These are phyloP conservation scores for Mobula birostris DNA, from an alignment of 2,113 vertebrate genomes.

Conservation along the genomic window DNA sequence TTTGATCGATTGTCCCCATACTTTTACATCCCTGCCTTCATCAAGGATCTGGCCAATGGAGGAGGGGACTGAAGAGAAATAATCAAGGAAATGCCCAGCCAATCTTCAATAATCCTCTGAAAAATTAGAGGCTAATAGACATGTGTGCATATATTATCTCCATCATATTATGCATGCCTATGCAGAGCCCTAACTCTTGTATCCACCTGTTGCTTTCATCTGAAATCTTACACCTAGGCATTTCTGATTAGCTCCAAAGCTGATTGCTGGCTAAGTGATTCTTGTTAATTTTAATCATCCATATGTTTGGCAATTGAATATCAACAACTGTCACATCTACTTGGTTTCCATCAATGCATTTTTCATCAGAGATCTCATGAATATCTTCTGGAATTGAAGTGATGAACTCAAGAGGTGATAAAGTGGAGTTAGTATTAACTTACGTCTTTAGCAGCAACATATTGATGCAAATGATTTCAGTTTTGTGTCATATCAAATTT, in stretches of 20 bases:
- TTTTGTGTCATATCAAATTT: neutral
- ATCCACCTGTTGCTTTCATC: too few species aligned
- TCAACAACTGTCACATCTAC: neutral
- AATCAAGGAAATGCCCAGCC: too few species aligned
- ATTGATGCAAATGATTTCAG: neutral
- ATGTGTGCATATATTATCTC: too few species aligned
- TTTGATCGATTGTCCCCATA: neutral
- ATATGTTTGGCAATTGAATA: neutral
- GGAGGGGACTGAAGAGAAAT: too few species aligned
- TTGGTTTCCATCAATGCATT: neutral
- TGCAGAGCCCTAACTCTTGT: too few species aligned
- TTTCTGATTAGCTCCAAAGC: neutral
- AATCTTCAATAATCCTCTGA: too few species aligned
- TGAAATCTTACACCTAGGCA: neutral
- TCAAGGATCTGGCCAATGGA: too few species aligned
- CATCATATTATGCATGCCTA: too few species aligned
- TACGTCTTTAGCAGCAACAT: neutral
- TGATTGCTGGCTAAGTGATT: neutral
- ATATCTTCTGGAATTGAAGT: neutral
- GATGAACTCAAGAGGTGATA: conserved; percentile 2
- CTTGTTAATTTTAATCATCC: conserved; percentile 15
- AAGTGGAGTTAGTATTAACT: neutral
- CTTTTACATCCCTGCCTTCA: neutral
- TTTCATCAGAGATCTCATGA: conserved; percentile 4
- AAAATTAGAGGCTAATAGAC: too few species aligned